Evolutionary conservation across 2,797 vertebrate species (phyloP).

Genomic region (Ctenopoma kingsleyae): DNA sequence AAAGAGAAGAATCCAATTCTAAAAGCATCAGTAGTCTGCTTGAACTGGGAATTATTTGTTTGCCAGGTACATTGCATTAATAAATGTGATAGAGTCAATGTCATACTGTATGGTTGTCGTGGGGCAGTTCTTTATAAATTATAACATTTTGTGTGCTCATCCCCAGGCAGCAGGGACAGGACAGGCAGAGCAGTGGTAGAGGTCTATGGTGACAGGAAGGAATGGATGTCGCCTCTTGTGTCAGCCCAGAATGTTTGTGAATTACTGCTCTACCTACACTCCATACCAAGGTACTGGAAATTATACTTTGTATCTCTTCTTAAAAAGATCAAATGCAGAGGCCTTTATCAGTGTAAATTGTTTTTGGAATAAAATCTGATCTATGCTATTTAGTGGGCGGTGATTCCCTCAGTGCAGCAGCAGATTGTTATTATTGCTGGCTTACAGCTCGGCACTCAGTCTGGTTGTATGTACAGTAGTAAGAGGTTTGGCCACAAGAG

Average conservation of each 20-base stretch:
- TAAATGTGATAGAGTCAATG: background rate
- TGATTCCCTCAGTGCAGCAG: background rate
- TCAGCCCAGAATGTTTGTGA: conserved; percentile 81
- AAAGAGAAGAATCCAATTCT: conserved; percentile 59
- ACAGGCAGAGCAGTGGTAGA: conserved; percentile 90
- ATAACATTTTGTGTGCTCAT: background rate
- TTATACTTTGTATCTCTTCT: rapidly evolving
- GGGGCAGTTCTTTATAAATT: no score
- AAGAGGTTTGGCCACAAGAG: conserved; percentile 60
- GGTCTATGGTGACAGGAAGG: conserved; percentile 81
- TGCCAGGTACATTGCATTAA: conserved; percentile 86
- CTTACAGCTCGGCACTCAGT: background rate
- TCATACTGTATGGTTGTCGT: background rate
- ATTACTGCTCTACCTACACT: conserved; percentile 88
- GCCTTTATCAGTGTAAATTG: background rate
- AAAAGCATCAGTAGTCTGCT: conserved; percentile 79
- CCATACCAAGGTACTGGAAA: conserved; percentile 88
- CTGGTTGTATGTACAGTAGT: conserved; percentile 6
- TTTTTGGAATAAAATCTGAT: background rate
- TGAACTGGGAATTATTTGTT: conserved; percentile 86
- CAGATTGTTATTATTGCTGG: background rate
- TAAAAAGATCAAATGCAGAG: background rate
- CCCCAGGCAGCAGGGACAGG: conserved; percentile 90
- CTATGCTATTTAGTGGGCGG: background rate
- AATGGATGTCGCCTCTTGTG: conserved; percentile 84